Evolutionary conservation across 1,140 invertebrate species (phyloP), one percentile per base, ranked within the genome.

Genomic region (Drosophila sp.): DNA sequence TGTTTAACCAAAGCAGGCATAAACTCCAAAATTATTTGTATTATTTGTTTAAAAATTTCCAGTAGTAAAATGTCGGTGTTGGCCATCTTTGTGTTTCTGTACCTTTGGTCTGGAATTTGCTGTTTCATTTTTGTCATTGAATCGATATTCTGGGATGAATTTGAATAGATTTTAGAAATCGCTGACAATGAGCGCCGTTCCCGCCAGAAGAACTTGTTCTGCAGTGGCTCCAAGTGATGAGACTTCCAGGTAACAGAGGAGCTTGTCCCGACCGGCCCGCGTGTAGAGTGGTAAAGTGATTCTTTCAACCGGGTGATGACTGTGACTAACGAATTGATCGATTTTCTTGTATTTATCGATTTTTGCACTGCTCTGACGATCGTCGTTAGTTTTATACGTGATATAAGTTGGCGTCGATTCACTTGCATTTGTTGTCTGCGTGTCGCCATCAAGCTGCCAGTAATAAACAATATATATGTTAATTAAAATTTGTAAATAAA

Each of bases 121-220:
- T 32, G 45, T 11, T 56, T 69, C 1, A 2, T 69, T 2, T 62
- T 41, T 5, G 11, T 62, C 2, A 0, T 56, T 1, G 65, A 73
- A 7, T 65, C 54, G 2, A 7, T 27, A 7, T 56, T 54, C 27
- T 73, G 71, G 71, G 40, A 48, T 8, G 57, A 73, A 34, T 48
- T 29, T 27, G 4, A 11, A 36, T 29, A 54, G 2, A 16, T 9
- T 74, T 56, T 62, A 91, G 67, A 71, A 90, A 53, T 92, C 89
- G 5, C 80, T 64, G 1, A 92, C 87, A 29, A 91, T 89, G 4
- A 92, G 50, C 0, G 91, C 91, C 6, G 86, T 81, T 32, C 91
- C 91, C 8, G 91, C 89, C 9, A 91, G 25, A 4, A 92, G 67
- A 25, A 92, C 67, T 8, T 84, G 75, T 8, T 91, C 80, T 0